These are phyloP conservation scores for Melieria crassipennis DNA, from an alignment of 2,888 invertebrate genomes.

Conservation along the genomic window DNA sequence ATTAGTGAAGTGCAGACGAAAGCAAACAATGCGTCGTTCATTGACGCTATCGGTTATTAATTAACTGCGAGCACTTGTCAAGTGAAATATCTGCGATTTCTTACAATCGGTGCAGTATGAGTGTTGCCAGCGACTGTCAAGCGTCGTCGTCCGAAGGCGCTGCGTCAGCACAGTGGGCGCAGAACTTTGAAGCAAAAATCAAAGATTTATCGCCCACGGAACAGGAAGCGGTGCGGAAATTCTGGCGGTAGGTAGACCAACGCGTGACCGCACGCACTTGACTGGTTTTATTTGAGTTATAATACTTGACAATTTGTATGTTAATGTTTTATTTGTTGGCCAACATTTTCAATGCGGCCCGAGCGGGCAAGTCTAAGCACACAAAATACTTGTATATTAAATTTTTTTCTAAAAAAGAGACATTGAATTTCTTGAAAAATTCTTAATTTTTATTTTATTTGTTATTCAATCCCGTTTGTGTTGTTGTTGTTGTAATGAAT, in stretches of 20 bases:
- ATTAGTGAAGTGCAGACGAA: too few species aligned
- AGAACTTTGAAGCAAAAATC: conserved; percentile 50
- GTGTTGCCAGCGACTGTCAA: background rate
- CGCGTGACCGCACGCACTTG: conserved; percentile 28
- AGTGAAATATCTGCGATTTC: too few species aligned
- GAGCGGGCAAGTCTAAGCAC: background rate
- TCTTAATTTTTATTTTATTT: too few species aligned
- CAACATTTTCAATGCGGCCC: background rate
- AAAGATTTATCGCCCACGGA: conserved; percentile 55
- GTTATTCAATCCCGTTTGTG: too few species aligned
- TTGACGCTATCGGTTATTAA: too few species aligned
- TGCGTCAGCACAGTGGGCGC: conserved; percentile 16
- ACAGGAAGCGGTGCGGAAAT: conserved; percentile 59
- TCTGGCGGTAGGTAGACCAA: conserved; percentile 54
- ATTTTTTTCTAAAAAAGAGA: background rate
- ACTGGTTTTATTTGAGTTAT: background rate
- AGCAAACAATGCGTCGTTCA: too few species aligned
- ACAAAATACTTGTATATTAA: background rate
- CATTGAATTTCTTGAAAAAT: too few species aligned
- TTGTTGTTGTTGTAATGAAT: background rate
- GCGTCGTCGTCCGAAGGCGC: background rate
- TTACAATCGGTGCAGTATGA: too few species aligned
- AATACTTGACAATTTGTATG: background rate
- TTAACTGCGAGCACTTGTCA: too few species aligned
- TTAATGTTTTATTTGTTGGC: background rate